phyloP scores from a whole-genome alignment of 2,888 invertebrate species.

The Tricholauxania praeusta region DNA sequence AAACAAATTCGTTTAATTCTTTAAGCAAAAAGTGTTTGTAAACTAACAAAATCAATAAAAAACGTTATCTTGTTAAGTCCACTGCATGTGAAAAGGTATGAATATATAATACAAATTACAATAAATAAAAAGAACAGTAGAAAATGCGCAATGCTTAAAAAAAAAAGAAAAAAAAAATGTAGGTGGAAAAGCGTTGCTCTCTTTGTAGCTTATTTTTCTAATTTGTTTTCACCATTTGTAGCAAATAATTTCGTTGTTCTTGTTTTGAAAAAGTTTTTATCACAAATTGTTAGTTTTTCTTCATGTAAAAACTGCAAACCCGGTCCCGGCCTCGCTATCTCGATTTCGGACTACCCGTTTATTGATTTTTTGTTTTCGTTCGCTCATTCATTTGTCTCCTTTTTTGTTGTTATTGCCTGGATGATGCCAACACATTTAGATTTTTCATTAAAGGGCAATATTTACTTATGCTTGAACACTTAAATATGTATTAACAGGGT shows the following conservation, averaged over 20 bases:
- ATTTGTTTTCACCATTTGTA: neutral
- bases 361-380: conserved; percentile 47
- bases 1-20: conserved; percentile 5
- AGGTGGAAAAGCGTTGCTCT: neutral
- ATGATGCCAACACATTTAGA: conserved; percentile 8
- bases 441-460: too few species aligned
- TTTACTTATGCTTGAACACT: too few species aligned
- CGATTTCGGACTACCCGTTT: conserved; percentile 39
- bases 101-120: neutral
- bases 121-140: neutral
- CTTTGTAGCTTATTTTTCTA: neutral
- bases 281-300: conserved; percentile 14
- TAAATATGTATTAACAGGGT: too few species aligned
- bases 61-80: neutral
- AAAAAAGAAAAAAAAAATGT: neutral
- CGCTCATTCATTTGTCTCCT: neutral
- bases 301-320: neutral
- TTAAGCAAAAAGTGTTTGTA: conserved; percentile 19
- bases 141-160: neutral
- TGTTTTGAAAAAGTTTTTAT: conserved; percentile 23
- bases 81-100: conserved; percentile 20
- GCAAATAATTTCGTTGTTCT: neutral
- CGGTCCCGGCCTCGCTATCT: conserved; percentile 26
- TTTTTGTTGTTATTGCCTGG: neutral
- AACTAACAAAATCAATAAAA: conserved; percentile 27